A percentile compares a stretch with the other conserved stretches of the same genome.
These are phyloP conservation scores for Heteromyza rotundicornis DNA, from an alignment of 2,888 invertebrate species.

Conservation along the genomic window DNA sequence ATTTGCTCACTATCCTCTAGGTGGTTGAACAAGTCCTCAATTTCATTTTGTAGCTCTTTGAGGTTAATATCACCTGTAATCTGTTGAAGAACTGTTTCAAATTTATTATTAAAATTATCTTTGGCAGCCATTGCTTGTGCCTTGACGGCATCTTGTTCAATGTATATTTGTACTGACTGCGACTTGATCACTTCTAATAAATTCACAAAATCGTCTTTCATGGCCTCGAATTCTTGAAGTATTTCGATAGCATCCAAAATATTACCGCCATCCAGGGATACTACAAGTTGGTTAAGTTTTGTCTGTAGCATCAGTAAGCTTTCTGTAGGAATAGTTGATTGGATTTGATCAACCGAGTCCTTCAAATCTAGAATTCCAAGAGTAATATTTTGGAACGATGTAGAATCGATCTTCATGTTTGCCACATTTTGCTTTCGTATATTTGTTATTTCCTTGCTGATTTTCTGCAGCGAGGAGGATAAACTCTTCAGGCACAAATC, in stretches of 20 bases:
- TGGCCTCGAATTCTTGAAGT: slow-evolving; percentile 39
- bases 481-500: slow-evolving; percentile 23
- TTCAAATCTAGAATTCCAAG: neutral
- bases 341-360: neutral
- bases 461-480: slow-evolving; percentile 13
- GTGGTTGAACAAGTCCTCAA: slow-evolving; percentile 31
- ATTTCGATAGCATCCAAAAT: slow-evolving; percentile 33
- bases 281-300: slow-evolving; percentile 8
- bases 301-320: neutral
- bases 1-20: slow-evolving; percentile 32
- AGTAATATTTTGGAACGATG: slow-evolving; percentile 17
- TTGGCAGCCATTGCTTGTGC: neutral
- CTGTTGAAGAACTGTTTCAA: neutral
- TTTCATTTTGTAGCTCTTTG: slow-evolving; percentile 17
- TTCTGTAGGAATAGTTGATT: neutral
- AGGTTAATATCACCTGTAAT: slow-evolving; percentile 9
- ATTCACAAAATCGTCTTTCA: slow-evolving; percentile 30
- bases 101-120: neutral
- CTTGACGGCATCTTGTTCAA: neutral
- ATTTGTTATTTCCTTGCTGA: slow-evolving; percentile 20
- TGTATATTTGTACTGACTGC: neutral
- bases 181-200: slow-evolving; percentile 24
- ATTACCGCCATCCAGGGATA: slow-evolving; percentile 16
- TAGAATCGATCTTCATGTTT: slow-evolving; percentile 18
- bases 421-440: slow-evolving; percentile 28